Conservation (phyloP, 1,140 invertebrate species). For the Trachelipus rathkii region DNA sequence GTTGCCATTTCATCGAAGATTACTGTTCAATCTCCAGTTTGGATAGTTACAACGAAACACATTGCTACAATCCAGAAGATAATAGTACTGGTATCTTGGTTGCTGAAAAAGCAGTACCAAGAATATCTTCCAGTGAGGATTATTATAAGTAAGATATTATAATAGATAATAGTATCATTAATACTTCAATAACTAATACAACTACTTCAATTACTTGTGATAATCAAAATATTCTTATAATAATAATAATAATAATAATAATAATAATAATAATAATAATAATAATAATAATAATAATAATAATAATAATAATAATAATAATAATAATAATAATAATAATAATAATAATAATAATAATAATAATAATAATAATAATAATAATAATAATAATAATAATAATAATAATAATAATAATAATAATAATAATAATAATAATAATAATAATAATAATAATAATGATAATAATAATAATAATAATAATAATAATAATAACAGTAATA, state of each 20-base stretch:
- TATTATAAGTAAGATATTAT: slow-evolving; percentile 44
- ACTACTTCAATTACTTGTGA: background rate
- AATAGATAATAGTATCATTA: background rate
- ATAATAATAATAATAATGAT: too few species aligned
- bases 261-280: background rate
- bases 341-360: too few species aligned
- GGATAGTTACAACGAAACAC: slow-evolving; percentile 1
- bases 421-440: too few species aligned
- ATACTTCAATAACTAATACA: background rate
- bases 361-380: too few species aligned
- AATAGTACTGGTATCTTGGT: background rate
- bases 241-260: background rate
- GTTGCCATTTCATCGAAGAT: slow-evolving; percentile 17
- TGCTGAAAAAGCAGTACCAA: background rate
- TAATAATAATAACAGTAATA: background rate
- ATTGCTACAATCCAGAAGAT: slow-evolving; percentile 20
- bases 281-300: background rate
- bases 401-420: too few species aligned
- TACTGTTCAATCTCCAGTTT: slow-evolving; percentile 15
- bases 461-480: too few species aligned
- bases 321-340: too few species aligned
- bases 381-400: too few species aligned
- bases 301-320: too few species aligned
- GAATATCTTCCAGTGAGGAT: slow-evolving; percentile 2
- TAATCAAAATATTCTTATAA: too few species aligned